Evolutionary conservation across 2,797 vertebrate genomes (phyloP).

Genomic region (Hippocampus kuda): DNA sequence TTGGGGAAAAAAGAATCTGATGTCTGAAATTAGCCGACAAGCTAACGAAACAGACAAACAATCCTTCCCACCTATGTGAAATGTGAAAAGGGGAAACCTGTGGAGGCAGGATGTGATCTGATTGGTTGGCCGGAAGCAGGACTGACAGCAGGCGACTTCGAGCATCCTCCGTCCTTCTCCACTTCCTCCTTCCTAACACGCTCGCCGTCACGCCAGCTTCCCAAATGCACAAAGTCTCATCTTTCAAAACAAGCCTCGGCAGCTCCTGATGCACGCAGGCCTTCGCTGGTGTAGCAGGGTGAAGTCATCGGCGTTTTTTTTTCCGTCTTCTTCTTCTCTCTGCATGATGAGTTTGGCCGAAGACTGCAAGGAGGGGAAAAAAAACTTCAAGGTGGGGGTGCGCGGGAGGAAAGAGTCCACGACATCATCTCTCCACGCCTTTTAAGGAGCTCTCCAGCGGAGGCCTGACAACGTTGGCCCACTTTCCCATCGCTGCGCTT

Average conservation of each 20-base stretch:
- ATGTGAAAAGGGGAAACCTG: neutral
- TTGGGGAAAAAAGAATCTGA: no score
- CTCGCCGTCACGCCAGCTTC: neutral
- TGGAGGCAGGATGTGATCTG: neutral
- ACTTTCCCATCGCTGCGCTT: slow-evolving; percentile 64
- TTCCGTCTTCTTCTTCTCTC: slow-evolving; percentile 23
- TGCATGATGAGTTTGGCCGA: slow-evolving; percentile 52
- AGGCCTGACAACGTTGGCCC: slow-evolving; percentile 62
- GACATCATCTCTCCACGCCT: slow-evolving; percentile 71
- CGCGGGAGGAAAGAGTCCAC: slow-evolving; percentile 43
- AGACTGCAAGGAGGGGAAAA: slow-evolving; percentile 30
- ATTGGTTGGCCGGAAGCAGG: neutral
- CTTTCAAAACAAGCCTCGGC: slow-evolving; percentile 39
- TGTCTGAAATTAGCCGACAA: no score
- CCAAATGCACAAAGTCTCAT: slow-evolving; percentile 34
- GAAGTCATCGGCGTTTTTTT: slow-evolving; percentile 58
- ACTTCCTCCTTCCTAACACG: neutral
- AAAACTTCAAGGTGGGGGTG: slow-evolving; percentile 23
- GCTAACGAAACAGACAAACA: no score
- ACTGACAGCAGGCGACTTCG: neutral
- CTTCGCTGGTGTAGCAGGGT: slow-evolving; percentile 42
- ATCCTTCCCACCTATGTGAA: neutral
- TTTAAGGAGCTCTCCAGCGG: slow-evolving; percentile 73
- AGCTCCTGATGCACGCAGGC: slow-evolving; percentile 40
- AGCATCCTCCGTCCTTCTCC: neutral